Evolutionary conservation across 2,113 vertebrate species (phyloP), one percentile per base, ranked within the genome.

Genomic region (Pseudois nayaur): DNA sequence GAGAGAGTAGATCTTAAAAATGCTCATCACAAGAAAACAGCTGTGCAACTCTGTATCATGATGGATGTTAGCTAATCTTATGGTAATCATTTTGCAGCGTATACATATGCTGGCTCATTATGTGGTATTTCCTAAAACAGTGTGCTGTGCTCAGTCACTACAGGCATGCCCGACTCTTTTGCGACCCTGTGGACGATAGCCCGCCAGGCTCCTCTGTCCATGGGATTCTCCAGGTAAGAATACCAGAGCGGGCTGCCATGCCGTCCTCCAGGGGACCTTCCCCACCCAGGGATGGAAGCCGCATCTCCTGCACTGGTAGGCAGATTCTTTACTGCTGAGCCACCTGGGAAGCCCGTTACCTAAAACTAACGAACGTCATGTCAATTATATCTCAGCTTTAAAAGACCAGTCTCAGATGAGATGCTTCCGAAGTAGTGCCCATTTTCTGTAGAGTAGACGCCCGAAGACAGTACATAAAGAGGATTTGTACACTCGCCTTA

Each of bases 361-460:
- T 52, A 81, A 81, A 81, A 52, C 78, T 52, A 52, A 52, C 19
- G 43, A 81, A 52, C 6, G 5, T n/a, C 16, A 21, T 33, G 29
- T 33, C 45, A 33, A 21, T 6, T n/a, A 21, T 81, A 81, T 12
- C 48, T 52, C 48, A 52, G 1, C 78, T 81, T 81, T 52, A 21
- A 52, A 52, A 81, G 50, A 45, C 96, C 95, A 96, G 87, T 88
- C 92, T 40, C 91, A 74, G 60, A 97, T 82, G 97, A 98, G 50
- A 59, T 74, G 60, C 16, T 43, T 71, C 93, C 40, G 85, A 85
- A 67, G 64, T 45, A 59, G 19, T 54, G 48, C 9, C 84, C 48
- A 76, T 90, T 96, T 94, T 64, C 97, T 90, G 71, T 74, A 17
- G 11, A 79, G 82, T 11, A 95, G 96, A 89, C 15, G 3, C 94